phyloP scores from a whole-genome alignment of 2,113 vertebrate genomes.

The Poeciliopsis turrubarensis region DNA sequence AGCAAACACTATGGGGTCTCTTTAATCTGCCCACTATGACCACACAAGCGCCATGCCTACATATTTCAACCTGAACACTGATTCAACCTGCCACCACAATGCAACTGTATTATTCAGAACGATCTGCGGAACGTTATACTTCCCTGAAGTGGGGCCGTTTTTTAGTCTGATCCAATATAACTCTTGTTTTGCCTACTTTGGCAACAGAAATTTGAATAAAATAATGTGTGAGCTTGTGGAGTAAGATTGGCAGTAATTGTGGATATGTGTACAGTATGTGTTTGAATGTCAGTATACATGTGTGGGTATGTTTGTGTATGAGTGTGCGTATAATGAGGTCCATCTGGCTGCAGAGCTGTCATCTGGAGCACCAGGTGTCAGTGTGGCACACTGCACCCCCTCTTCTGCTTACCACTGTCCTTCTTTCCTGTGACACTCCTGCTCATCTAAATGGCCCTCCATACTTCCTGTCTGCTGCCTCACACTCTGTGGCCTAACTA shows the following conservation, averaged over 20 bases:
- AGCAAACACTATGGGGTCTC: constrained; percentile 63
- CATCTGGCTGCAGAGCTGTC: constrained; percentile 79
- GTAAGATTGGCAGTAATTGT: constrained; percentile 36
- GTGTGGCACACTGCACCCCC: constrained; percentile 51
- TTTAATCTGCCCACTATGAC: constrained; percentile 73
- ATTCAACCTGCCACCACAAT: constrained; percentile 11
- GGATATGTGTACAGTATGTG: constrained; percentile 54
- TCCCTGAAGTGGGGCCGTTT: not conserved
- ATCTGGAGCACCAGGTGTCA: constrained; percentile 85
- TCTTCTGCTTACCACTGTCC: constrained; percentile 41
- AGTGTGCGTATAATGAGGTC: constrained; percentile 65
- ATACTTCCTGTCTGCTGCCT: constrained; percentile 65
- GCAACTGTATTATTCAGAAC: constrained; percentile 1
- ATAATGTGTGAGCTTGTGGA: constrained; percentile 3
- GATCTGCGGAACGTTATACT: not conserved
- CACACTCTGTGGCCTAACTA: constrained; percentile 48
- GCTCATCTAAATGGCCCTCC: constrained; percentile 65
- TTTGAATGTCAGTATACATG: constrained; percentile 49
- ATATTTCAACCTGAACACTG: constrained; percentile 20
- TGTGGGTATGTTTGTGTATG: constrained; percentile 47
- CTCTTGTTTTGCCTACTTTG: constrained; percentile 14
- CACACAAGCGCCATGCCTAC: constrained; percentile 38
- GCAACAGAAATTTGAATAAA: constrained; percentile 7
- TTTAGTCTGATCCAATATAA: constrained; percentile 4
- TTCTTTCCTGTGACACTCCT: constrained; percentile 57